phyloP scores from a whole-genome alignment of 2,888 invertebrate genomes.

The Pterostichus madidus region DNA sequence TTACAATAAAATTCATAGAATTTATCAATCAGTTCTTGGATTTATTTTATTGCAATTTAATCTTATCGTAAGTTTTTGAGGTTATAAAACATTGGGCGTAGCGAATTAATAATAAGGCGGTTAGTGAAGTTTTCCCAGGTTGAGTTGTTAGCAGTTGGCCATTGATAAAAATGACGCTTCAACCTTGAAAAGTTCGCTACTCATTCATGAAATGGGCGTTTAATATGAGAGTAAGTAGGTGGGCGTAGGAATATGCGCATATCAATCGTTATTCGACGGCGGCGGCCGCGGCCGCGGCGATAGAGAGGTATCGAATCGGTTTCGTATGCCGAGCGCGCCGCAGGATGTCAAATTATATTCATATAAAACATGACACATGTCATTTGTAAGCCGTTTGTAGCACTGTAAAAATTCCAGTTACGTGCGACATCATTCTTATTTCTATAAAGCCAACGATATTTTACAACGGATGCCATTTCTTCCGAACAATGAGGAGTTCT shows the following conservation, averaged over 20 bases:
- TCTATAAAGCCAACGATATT: slow-evolving; percentile 47
- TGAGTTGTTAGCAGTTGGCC: slow-evolving; percentile 35
- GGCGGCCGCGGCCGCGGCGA: neutral
- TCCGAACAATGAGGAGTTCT: slow-evolving; percentile 59
- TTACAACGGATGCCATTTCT: slow-evolving; percentile 60
- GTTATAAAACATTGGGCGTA: slow-evolving; percentile 30
- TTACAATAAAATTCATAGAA: slow-evolving; percentile 34
- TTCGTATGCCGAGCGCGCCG: slow-evolving; percentile 34
- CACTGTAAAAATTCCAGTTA: slow-evolving; percentile 58
- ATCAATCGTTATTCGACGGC: slow-evolving; percentile 36
- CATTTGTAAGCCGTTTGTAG: slow-evolving; percentile 49
- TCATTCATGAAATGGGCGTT: slow-evolving; percentile 65
- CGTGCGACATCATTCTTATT: slow-evolving; percentile 56
- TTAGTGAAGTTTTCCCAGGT: slow-evolving; percentile 50
- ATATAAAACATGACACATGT: slow-evolving; percentile 63
- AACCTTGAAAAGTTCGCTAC: slow-evolving; percentile 55
- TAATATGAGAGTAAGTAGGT: slow-evolving; percentile 55
- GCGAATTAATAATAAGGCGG: slow-evolving; percentile 32
- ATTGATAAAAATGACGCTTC: slow-evolving; percentile 51
- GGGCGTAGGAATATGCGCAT: slow-evolving; percentile 55
- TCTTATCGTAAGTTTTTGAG: slow-evolving; percentile 46
- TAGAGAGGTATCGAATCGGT: slow-evolving; percentile 20
- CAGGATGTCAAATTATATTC: slow-evolving; percentile 65
- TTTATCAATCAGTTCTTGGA: slow-evolving; percentile 37
- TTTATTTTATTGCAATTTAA: slow-evolving; percentile 44